Conservation (phyloP, 2,113 vertebrate genomes). For the Aptenodytes patagonicus region DNA sequence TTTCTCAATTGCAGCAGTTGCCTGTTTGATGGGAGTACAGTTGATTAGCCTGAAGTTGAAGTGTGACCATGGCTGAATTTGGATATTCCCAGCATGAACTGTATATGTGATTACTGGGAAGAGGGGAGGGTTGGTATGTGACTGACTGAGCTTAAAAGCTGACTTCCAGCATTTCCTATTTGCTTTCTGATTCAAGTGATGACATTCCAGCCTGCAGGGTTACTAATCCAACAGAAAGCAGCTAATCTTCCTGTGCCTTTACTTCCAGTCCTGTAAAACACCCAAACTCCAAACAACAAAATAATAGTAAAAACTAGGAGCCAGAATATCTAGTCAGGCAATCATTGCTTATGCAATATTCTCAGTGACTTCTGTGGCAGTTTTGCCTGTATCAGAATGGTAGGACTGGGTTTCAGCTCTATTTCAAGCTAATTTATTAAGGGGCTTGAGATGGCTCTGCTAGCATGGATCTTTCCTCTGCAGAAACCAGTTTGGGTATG, state of each 20-base stretch:
- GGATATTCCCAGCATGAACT: not conserved
- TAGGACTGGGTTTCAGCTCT: not conserved
- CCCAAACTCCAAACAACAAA: not conserved
- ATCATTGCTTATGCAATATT: not conserved
- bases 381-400: not conserved
- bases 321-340: not conserved
- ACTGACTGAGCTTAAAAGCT: not conserved
- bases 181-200: not conserved
- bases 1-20: not conserved
- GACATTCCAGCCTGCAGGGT: not conserved
- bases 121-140: not conserved
- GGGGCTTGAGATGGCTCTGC: not conserved
- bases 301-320: not conserved
- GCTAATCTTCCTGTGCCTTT: not conserved
- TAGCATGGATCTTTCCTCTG: not conserved
- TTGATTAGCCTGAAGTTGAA: not conserved
- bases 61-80: not conserved
- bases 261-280: not conserved
- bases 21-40: not conserved
- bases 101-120: not conserved
- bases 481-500: not conserved
- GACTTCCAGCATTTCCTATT: not conserved
- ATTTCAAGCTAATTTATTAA: not conserved
- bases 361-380: not conserved
- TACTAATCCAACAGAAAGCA: not conserved